Percentiles rank a stretch among this genome's conserved stretches.
Conservation (phyloP, 2,113 vertebrate species). For the Nasalis larvatus region DNA sequence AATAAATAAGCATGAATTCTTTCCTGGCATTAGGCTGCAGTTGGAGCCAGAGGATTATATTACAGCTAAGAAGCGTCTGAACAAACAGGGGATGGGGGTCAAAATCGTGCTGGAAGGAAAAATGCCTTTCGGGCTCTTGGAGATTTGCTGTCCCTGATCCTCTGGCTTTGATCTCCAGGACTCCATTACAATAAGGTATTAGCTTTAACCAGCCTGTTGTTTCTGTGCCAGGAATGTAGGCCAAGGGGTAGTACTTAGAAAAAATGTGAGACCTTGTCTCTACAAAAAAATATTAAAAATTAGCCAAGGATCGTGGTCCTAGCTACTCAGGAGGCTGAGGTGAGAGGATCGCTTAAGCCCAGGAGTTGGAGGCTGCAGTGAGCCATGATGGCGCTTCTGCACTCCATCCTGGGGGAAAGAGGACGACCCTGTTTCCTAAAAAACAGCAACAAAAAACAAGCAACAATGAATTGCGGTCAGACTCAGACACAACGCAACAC, state of each 20-base stretch:
- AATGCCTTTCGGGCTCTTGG: conserved; percentile 14
- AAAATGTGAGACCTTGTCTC: background rate
- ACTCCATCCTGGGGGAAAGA: background rate
- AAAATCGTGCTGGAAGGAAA: background rate
- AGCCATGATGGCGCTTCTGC: background rate
- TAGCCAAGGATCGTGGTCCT: background rate
- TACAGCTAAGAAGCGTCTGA: background rate
- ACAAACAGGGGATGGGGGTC: background rate
- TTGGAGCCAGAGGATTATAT: background rate
- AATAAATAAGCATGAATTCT: conserved; percentile 35
- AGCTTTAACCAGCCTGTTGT: conserved; percentile 36
- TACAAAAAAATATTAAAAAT: background rate
- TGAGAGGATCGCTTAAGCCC: background rate
- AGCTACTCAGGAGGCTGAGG: background rate
- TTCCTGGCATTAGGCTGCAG: background rate
- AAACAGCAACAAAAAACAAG: background rate
- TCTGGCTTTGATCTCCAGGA: conserved; percentile 62
- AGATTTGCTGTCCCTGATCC: conserved; percentile 10
- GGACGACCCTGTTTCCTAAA: background rate
- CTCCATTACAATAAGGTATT: conserved; percentile 34
- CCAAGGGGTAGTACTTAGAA: background rate
- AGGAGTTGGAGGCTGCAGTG: background rate
- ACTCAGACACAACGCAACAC: background rate
- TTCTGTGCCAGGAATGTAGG: conserved; percentile 48
- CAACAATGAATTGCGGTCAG: conserved; percentile 14